phyloP scores from a whole-genome alignment of 2,888 invertebrate genomes.

The Xestia c-nigrum region DNA sequence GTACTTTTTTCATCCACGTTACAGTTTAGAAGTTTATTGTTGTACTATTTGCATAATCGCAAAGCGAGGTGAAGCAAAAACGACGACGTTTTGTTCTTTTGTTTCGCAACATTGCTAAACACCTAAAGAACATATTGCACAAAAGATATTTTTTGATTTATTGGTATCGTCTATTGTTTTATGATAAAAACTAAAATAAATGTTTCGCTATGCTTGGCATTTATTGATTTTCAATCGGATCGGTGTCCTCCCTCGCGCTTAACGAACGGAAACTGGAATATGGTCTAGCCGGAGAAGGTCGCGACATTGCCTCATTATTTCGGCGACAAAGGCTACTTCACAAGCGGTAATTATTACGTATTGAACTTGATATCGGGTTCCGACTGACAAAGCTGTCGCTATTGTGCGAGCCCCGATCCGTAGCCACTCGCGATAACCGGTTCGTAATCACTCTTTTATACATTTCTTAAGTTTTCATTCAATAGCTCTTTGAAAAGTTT shows the following conservation, averaged over 20 bases:
- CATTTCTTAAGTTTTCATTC: constrained; percentile 74
- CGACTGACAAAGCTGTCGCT: constrained; percentile 73
- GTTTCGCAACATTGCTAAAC: constrained; percentile 82
- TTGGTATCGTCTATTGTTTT: constrained; percentile 81
- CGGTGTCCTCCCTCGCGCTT: constrained; percentile 79
- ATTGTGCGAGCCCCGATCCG: constrained; percentile 78
- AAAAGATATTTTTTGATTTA: constrained; percentile 88
- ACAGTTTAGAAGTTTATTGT: constrained; percentile 88
- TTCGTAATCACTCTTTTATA: constrained; percentile 81
- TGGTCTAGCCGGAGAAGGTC: constrained; percentile 79
- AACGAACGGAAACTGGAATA: constrained; percentile 80
- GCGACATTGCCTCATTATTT: constrained; percentile 83
- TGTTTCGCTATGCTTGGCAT: constrained; percentile 79
- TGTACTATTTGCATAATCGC: constrained; percentile 89
- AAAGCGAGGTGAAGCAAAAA: constrained; percentile 86
- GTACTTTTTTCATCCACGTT: constrained; percentile 82
- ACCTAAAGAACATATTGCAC: constrained; percentile 81
- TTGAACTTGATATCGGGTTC: constrained; percentile 78
- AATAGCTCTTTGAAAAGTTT: constrained; percentile 71
- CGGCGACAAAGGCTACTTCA: constrained; percentile 82
- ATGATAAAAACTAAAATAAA: constrained; percentile 75
- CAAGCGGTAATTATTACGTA: constrained; percentile 83
- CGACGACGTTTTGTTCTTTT: constrained; percentile 83
- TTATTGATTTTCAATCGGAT: constrained; percentile 79
- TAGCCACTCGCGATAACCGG: constrained; percentile 77